These are phyloP conservation scores for Callipepla squamata DNA, from an alignment of 2,113 vertebrate genomes.

Conservation along the genomic window DNA sequence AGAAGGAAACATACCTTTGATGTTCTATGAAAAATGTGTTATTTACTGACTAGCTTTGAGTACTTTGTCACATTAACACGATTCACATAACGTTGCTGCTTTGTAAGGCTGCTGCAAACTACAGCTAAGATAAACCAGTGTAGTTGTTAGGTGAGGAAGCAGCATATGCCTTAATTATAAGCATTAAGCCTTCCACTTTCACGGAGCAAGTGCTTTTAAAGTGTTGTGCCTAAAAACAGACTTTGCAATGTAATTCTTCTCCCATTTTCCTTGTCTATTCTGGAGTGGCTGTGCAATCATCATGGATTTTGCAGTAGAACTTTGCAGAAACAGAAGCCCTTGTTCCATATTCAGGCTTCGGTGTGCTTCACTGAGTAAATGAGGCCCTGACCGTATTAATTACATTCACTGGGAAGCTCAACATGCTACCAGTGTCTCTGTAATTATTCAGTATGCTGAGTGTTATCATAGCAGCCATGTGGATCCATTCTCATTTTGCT, in stretches of 20 bases:
- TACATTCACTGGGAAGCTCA: constrained; percentile 48
- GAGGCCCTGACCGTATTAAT: constrained; percentile 52
- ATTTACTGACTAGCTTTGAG: background rate
- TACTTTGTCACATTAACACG: background rate
- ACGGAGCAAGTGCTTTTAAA: background rate
- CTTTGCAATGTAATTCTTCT: background rate
- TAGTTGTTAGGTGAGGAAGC: background rate
- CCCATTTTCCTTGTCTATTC: background rate
- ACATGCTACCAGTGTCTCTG: constrained; percentile 44
- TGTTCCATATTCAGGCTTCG: background rate
- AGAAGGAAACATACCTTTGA: background rate
- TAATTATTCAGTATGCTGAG: constrained; percentile 66
- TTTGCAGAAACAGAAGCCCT: background rate
- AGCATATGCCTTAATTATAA: background rate
- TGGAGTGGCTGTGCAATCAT: background rate
- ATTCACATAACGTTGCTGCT: background rate
- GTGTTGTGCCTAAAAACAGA: background rate
- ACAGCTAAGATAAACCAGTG: background rate
- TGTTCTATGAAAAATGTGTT: background rate
- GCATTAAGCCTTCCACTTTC: background rate
- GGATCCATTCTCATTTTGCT: constrained; percentile 62
- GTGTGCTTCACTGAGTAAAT: constrained; percentile 54
- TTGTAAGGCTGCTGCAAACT: background rate
- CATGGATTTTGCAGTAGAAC: background rate
- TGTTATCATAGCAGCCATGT: constrained; percentile 64